Conservation (phyloP, 2,888 invertebrate genomes). For the Nowickia ferox region DNA sequence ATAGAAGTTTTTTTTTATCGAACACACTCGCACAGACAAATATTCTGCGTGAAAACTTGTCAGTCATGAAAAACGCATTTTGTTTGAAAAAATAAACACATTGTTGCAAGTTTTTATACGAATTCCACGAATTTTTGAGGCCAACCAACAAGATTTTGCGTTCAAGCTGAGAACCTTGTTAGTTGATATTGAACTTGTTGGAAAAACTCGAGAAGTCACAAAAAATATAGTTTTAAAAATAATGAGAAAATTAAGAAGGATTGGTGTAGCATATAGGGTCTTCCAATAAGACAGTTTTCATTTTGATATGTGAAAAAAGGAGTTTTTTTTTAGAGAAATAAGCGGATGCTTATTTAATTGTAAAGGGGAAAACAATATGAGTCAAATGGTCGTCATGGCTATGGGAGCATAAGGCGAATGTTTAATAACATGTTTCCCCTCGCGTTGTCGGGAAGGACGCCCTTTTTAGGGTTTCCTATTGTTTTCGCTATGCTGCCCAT, state of each 20-base stretch:
- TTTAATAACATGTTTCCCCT: too few relatives aligned
- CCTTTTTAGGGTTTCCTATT: too few relatives aligned
- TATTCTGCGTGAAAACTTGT: not conserved
- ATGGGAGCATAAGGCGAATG: too few relatives aligned
- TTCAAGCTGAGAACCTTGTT: constrained; percentile 9
- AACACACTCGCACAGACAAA: not conserved
- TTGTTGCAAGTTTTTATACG: not conserved
- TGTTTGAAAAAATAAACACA: not conserved
- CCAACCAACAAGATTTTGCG: not conserved
- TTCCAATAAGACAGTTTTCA: too few relatives aligned
- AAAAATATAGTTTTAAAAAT: not conserved
- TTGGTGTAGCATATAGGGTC: not conserved
- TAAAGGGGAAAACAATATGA: too few relatives aligned
- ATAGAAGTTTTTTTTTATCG: not conserved
- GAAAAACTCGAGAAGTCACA: constrained; percentile 1
- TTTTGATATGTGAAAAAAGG: too few relatives aligned
- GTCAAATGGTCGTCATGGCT: too few relatives aligned
- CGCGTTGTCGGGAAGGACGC: too few relatives aligned
- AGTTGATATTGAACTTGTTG: constrained; percentile 51
- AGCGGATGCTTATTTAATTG: too few relatives aligned
- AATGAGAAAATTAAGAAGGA: not conserved
- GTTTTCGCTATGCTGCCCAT: too few relatives aligned
- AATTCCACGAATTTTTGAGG: not conserved
- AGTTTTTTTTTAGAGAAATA: too few relatives aligned
- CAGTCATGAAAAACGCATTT: constrained; percentile 35